Conservation (phyloP, 2,113 vertebrate genomes). For the Sebastes schlegelii region DNA sequence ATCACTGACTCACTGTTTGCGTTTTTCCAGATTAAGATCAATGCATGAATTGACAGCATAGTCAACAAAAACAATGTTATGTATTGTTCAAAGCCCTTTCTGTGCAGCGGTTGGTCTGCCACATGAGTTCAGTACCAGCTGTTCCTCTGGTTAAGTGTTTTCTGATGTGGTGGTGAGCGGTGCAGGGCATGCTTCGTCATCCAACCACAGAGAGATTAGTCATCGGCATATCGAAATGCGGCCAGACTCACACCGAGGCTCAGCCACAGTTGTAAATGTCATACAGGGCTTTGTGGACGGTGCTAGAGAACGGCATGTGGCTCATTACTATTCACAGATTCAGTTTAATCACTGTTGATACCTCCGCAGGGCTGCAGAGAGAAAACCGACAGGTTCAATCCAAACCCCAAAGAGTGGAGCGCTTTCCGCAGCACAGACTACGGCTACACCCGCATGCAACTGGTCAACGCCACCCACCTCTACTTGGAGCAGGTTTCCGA, state of each 20-base stretch:
- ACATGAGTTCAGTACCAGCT: conserved; percentile 57
- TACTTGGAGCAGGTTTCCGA: conserved; percentile 93
- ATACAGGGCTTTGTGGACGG: conserved; percentile 39
- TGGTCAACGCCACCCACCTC: conserved; percentile 87
- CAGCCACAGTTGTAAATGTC: conserved; percentile 61
- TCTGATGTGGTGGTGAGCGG: conserved; percentile 67
- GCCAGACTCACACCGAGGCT: conserved; percentile 50
- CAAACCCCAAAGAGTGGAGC: conserved; percentile 88
- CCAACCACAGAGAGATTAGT: conserved; percentile 65
- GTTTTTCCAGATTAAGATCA: conserved; percentile 26
- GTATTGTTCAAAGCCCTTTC: conserved; percentile 43
- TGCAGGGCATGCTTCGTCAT: conserved; percentile 55
- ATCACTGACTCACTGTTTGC: neutral
- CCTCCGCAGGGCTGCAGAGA: conserved; percentile 88
- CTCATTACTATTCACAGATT: conserved; percentile 16
- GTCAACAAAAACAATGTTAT: conserved; percentile 56
- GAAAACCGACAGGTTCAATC: conserved; percentile 85
- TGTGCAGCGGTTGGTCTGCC: conserved; percentile 52
- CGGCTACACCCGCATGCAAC: conserved; percentile 87
- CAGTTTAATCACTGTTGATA: conserved; percentile 17
- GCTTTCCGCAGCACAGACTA: conserved; percentile 89
- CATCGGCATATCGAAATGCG: conserved; percentile 57
- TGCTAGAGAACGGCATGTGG: conserved; percentile 4
- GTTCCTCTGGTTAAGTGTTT: conserved; percentile 57
- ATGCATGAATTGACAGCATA: conserved; percentile 23